Percentiles rank a stretch among this genome's conserved stretches.
Evolutionary conservation across 2,113 vertebrate genomes (phyloP).

Genomic region (Notarius quadriscutis): DNA sequence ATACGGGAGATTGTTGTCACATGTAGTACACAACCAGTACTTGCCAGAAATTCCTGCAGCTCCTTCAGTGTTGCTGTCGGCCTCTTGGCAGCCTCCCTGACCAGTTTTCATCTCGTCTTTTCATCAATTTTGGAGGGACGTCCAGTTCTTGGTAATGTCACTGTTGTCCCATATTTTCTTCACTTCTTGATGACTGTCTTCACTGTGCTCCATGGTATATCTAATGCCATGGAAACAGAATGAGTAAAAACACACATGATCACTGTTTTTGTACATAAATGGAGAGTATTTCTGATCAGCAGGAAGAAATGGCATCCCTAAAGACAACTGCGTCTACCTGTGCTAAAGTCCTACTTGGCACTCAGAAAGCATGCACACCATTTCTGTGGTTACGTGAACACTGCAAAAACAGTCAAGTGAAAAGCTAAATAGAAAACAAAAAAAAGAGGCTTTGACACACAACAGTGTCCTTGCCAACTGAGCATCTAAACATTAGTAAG

Average conservation of each 20-base stretch:
- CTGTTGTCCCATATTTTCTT: no score
- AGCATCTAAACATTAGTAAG: not conserved
- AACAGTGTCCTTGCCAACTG: not conserved
- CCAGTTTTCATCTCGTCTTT: no score
- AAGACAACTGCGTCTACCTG: not conserved
- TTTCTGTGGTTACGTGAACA: not conserved
- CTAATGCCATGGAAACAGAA: no score
- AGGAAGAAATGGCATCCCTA: not conserved
- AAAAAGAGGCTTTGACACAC: not conserved
- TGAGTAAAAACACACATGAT: not conserved
- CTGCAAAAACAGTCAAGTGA: not conserved
- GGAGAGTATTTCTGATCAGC: not conserved
- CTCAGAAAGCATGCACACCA: not conserved
- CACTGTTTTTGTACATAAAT: not conserved
- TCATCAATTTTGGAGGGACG: no score
- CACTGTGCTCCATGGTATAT: no score
- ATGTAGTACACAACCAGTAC: no score
- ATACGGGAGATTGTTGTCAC: no score
- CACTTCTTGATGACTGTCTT: no score
- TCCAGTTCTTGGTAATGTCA: no score
- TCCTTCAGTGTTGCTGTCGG: no score
- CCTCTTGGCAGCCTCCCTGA: no score
- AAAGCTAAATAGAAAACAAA: slow-evolving; percentile 6
- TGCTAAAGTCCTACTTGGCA: not conserved
- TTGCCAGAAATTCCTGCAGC: no score